Evolutionary conservation across 2,888 invertebrate genomes (phyloP), one percentile per base, ranked within the genome.

Genomic region (Quadroppia sp.): DNA sequence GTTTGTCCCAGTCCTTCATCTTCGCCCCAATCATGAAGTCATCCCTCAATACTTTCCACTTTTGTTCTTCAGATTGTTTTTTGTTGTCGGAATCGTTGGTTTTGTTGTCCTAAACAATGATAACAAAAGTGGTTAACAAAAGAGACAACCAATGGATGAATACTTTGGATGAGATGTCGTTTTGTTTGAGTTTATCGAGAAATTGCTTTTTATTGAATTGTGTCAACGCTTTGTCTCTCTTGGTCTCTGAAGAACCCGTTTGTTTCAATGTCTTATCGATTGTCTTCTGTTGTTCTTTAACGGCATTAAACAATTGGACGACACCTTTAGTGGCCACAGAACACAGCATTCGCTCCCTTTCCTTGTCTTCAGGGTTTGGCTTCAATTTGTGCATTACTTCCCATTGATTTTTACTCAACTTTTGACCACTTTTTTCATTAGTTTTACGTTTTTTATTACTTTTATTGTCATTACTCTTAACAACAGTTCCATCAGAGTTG

Each of bases 261-360:
- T 88, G 86, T 72, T 87, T 84, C 71, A 93, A 81, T 82, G 91
- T 88, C 74, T 86, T 86, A 61, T 88, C 87, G 70, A 94, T 83
- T 73, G 88, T 87, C 81, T 88, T 90, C 82, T 94, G 94, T 82
- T 94, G 94, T 78, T 89, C 87, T 79, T 87, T 88, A 0, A 95
- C 94, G 42, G 92, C 91, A 85, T 95, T 95, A 80, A 94, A 95
- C 76, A 95, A 84, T 81, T 94, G 94, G 0, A 95, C 93, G 0
- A 94, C 93, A 80, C 94, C 95, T 73, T 74, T 74, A n/a, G 76
- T 76, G 32, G 76, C 76, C 30, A 76, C 72, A 9, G 72, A 40
- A 28, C 45, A 32, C 56, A 76, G 20, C 28, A 15, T 40, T 11
- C 69, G 32, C 71, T 76, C 76, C 25, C 32, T 23, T 71, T 71